Conservation (phyloP, 1,140 invertebrate genomes). For the Drosophila murphyi region DNA sequence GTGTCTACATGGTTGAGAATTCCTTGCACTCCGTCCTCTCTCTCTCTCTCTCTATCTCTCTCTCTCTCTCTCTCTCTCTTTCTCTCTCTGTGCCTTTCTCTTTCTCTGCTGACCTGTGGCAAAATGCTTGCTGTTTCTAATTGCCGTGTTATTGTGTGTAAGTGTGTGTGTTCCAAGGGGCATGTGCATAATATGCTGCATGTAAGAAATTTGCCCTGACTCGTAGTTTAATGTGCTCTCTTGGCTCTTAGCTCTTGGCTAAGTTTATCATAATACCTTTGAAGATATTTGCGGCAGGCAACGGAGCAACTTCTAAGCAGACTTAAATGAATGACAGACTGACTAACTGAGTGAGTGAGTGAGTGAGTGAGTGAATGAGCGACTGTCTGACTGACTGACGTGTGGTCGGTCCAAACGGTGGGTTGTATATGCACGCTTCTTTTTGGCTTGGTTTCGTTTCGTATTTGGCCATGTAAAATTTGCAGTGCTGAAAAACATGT, state of each 20-base stretch:
- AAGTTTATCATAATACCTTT: constrained; percentile 72
- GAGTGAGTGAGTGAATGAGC: constrained; percentile 48
- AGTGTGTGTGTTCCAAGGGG: constrained; percentile 14
- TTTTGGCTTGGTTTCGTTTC: constrained; percentile 51
- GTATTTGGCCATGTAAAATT: constrained; percentile 62
- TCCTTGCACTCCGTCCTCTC: background rate
- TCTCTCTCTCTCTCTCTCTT: constrained; percentile 3
- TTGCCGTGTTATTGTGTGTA: constrained; percentile 52
- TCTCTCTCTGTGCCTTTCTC: constrained; percentile 4
- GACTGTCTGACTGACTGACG: constrained; percentile 49
- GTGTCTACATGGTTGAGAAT: constrained; percentile 16
- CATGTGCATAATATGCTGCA: constrained; percentile 52
- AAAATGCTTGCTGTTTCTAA: constrained; percentile 55
- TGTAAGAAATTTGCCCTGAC: constrained; percentile 48
- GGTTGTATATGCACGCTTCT: constrained; percentile 51
- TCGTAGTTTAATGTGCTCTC: constrained; percentile 23
- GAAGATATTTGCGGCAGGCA: constrained; percentile 47
- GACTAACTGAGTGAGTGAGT: constrained; percentile 6
- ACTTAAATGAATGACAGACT: constrained; percentile 52
- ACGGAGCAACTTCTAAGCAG: constrained; percentile 34
- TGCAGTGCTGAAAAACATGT: constrained; percentile 70
- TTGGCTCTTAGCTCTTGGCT: constrained; percentile 20
- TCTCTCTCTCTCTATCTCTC: constrained; percentile 8
- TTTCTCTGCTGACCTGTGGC: constrained; percentile 34
- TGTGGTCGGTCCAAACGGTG: constrained; percentile 40